A percentile compares a stretch with the other conserved stretches of the same genome.
These are phyloP conservation scores for Orthosia incerta DNA, from an alignment of 2,888 invertebrate species.

Conservation along the genomic window DNA sequence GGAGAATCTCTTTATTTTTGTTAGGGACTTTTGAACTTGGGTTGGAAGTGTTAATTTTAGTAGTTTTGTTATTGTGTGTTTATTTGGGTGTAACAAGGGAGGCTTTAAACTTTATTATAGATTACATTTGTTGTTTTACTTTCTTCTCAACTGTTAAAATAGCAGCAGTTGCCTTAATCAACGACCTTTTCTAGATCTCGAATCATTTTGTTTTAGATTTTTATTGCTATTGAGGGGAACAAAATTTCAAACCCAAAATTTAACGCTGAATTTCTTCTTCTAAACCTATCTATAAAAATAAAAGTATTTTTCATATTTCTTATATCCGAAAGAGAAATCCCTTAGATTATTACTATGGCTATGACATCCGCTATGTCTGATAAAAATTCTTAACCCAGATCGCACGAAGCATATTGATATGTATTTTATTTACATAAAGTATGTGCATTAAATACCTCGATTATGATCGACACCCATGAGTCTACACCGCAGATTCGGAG, in stretches of 20 bases:
- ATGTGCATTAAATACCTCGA: conserved; percentile 34
- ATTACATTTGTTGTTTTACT: background rate
- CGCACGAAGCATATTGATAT: conserved; percentile 27
- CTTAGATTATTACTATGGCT: background rate
- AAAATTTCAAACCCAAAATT: too few relatives aligned
- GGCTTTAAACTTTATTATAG: background rate
- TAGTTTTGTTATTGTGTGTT: conserved; percentile 32
- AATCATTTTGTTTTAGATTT: background rate
- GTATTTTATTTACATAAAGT: conserved; percentile 39
- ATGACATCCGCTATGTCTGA: conserved; percentile 25
- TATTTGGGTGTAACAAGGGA: conserved; percentile 19
- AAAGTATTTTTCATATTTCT: conserved; percentile 12
- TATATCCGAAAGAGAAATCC: conserved; percentile 14
- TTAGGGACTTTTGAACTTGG: conserved; percentile 47
- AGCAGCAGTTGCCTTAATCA: background rate
- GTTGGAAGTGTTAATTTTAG: conserved; percentile 54
- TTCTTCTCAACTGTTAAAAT: background rate
- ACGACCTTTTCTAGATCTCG: background rate
- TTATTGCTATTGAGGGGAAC: background rate
- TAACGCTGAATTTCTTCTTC: background rate
- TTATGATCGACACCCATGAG: conserved; percentile 9
- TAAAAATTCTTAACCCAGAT: conserved; percentile 48
- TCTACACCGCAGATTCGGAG: conserved; percentile 14
- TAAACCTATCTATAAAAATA: background rate
- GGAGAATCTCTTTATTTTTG: conserved; percentile 70